Evolutionary conservation across 2,888 invertebrate genomes (phyloP), one percentile per base, ranked within the genome.

Genomic region (Nebria brevicollis): DNA sequence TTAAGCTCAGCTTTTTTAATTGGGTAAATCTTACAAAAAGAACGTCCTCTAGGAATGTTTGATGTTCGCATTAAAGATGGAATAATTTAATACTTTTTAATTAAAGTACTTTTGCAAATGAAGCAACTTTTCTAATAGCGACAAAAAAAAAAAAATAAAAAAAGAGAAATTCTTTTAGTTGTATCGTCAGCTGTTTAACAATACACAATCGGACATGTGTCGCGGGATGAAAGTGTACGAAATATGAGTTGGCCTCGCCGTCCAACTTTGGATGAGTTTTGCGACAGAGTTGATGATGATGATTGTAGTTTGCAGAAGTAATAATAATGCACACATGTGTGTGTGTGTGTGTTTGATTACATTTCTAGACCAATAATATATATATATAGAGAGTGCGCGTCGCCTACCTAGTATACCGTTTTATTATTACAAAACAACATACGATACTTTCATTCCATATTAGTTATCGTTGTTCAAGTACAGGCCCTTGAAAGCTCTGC

Each of bases 1-100:
- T 20, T 20, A 20, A 20, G 20, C 20, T 20, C 1, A 81, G 75
- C 76, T 81, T 76, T 81, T 81, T 81, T 81, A 81, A 81, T 81
- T 81, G 81, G 81, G 66, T 76, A 81, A 81, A 81, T 76, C 81
- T 20, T 20, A 20, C 20, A 20, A 20, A 1, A 20, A 20, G 20
- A 20, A 20, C 20, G 20, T 20, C 34, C 34, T 34, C 34, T 34
- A 34, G 1, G 34, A 34, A 34, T 34, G 34, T 34, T 34, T 34
- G 34, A 34, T 34, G 34, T 34, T 34, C 4, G 34, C 4, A 34
- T 34, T 34, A 34, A 4, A 34, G 2, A 20, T 20, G 20, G 20
- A 20, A 34, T 34, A 34, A 34, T 34, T 34, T 34, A 34, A 34
- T 34, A 5, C 34, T 34, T 34, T 34, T 34, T 34, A 34, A 34